Conservation (phyloP, 1,140 invertebrate species). For the Patella vulgata region DNA sequence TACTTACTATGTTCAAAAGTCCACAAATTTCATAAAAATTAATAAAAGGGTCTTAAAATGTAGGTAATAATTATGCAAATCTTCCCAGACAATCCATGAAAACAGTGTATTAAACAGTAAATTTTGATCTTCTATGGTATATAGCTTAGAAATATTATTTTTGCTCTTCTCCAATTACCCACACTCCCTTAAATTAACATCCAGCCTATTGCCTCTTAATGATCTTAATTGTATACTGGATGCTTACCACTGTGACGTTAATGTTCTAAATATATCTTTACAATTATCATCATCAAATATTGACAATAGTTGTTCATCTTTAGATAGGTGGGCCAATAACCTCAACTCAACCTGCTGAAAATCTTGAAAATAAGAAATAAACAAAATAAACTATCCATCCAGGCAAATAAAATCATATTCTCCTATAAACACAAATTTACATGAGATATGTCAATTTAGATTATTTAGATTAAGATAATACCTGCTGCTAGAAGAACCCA, state of each 20-base stretch:
- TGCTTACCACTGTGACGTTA: constrained; percentile 70
- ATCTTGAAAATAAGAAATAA: constrained; percentile 69
- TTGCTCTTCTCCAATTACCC: no score
- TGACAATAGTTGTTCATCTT: constrained; percentile 65
- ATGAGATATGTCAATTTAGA: no score
- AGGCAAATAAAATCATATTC: constrained; percentile 8
- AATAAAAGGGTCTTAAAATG: background rate
- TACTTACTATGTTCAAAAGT: no score
- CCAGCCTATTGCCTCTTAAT: no score
- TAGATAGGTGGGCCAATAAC: constrained; percentile 70
- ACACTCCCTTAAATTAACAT: no score
- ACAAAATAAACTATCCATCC: no score
- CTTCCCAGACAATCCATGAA: no score
- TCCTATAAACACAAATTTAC: constrained; percentile 2
- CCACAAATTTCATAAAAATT: background rate
- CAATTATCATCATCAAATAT: constrained; percentile 57
- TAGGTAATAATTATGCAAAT: no score
- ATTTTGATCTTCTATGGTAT: no score
- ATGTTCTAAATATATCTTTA: constrained; percentile 69
- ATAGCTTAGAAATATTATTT: no score
- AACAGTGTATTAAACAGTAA: no score
- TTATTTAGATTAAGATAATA: no score
- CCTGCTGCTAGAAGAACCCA: constrained; percentile 55
- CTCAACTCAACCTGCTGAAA: constrained; percentile 73
- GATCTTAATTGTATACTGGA: background rate